phyloP scores from a whole-genome alignment of 1,140 invertebrate genomes.

The Delia radicum region DNA sequence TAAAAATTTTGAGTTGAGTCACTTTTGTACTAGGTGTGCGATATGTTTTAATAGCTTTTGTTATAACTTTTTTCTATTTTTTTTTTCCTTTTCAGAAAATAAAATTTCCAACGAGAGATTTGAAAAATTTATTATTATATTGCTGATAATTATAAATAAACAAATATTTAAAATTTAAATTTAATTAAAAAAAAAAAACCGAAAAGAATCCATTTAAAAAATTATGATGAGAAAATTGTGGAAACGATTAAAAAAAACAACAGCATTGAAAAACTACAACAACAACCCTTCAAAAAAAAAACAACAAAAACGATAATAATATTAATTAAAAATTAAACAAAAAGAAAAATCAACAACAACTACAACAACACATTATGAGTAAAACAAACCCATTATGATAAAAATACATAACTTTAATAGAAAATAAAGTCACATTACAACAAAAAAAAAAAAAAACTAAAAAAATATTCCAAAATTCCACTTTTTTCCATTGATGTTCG shows the following conservation, averaged over 20 bases:
- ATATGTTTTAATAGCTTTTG: too few species aligned
- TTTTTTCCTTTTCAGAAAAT: slow-evolving; percentile 44
- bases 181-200: slow-evolving; percentile 33
- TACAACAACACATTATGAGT: slow-evolving; percentile 18
- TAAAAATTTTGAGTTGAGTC: too few species aligned
- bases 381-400: slow-evolving; percentile 15
- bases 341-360: slow-evolving; percentile 12
- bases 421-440: slow-evolving; percentile 26
- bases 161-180: slow-evolving; percentile 53
- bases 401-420: slow-evolving; percentile 23
- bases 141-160: slow-evolving; percentile 57
- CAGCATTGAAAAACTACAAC: not conserved
- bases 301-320: slow-evolving; percentile 17
- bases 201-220: slow-evolving; percentile 26
- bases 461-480: not conserved
- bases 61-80: not conserved
- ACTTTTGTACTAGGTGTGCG: too few species aligned
- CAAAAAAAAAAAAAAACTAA: not conserved
- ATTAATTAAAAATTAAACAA: slow-evolving; percentile 19
- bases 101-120: slow-evolving; percentile 56
- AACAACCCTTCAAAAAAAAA: slow-evolving; percentile 10
- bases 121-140: slow-evolving; percentile 55
- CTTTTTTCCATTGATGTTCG: not conserved
- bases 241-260: slow-evolving; percentile 11
- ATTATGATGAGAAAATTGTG: slow-evolving; percentile 28